A percentile compares a stretch with the other conserved stretches of the same genome.
These are phyloP conservation scores for Aphelinus certus DNA, from an alignment of 1,140 invertebrate species.

Conservation along the genomic window DNA sequence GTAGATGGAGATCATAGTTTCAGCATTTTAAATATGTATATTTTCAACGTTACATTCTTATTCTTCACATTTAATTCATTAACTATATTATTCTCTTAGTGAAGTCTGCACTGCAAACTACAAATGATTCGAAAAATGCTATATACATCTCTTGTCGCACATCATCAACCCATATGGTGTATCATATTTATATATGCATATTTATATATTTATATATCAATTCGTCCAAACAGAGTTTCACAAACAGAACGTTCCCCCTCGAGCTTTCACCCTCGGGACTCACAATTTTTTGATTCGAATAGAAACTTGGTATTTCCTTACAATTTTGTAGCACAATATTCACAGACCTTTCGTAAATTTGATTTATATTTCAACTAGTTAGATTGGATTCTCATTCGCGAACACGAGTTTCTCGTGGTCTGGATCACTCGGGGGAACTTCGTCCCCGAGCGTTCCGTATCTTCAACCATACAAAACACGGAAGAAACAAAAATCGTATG, in stretches of 20 bases:
- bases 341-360: no score
- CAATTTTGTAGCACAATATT: no score
- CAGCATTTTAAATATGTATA: slow-evolving; percentile 34
- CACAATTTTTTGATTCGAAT: neutral
- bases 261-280: no score
- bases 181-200: slow-evolving; percentile 34
- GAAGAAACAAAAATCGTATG: no score
- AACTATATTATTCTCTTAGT: slow-evolving; percentile 34
- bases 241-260: slow-evolving; percentile 6
- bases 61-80: slow-evolving; percentile 38
- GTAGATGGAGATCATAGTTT: no score
- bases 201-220: slow-evolving; percentile 27
- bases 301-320: no score
- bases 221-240: slow-evolving; percentile 21
- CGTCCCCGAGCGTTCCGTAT: no score
- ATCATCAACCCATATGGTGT: slow-evolving; percentile 21
- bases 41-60: slow-evolving; percentile 38
- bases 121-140: slow-evolving; percentile 33
- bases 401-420: no score
- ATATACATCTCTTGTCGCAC: slow-evolving; percentile 35
- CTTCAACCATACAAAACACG: no score
- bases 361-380: no score
- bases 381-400: no score
- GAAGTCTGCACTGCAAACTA: slow-evolving; percentile 40
- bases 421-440: no score